Conservation (phyloP, 1,140 invertebrate species). For the Nasonia vitripennis region DNA sequence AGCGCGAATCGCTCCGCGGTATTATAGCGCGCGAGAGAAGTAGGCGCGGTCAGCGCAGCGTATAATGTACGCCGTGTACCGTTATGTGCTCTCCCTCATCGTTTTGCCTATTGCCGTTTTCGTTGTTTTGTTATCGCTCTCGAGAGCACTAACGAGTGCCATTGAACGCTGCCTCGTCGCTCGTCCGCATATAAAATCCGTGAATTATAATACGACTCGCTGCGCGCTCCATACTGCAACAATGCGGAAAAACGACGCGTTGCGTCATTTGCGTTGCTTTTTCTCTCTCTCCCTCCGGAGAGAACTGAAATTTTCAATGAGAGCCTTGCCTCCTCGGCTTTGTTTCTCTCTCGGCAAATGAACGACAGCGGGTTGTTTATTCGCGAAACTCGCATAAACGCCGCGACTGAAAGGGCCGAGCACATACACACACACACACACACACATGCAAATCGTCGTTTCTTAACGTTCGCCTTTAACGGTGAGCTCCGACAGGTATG, state of each 20-base stretch:
- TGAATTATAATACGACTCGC: not conserved
- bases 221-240: not conserved
- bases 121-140: not conserved
- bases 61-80: conserved; percentile 48
- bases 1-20: not conserved
- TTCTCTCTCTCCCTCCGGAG: too few species aligned
- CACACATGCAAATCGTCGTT: conserved; percentile 23
- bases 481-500: not conserved
- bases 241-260: not conserved
- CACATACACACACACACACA: not conserved
- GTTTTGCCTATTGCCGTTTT: not conserved
- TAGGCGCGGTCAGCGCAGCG: conserved; percentile 54
- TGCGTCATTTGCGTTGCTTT: not conserved
- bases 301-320: not conserved
- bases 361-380: not conserved
- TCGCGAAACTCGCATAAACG: not conserved
- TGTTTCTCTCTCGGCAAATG: conserved; percentile 1
- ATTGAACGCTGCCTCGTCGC: not conserved
- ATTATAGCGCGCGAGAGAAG: conserved; percentile 49
- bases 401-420: not conserved
- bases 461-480: conserved; percentile 33
- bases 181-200: conserved; percentile 3
- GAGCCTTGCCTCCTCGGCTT: not conserved
- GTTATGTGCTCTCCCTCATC: conserved; percentile 39
- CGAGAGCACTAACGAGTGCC: not conserved